Percentiles rank a stretch among this genome's conserved stretches.
Conservation (phyloP, 2,888 invertebrate genomes). For the Allolobophora icterica region DNA sequence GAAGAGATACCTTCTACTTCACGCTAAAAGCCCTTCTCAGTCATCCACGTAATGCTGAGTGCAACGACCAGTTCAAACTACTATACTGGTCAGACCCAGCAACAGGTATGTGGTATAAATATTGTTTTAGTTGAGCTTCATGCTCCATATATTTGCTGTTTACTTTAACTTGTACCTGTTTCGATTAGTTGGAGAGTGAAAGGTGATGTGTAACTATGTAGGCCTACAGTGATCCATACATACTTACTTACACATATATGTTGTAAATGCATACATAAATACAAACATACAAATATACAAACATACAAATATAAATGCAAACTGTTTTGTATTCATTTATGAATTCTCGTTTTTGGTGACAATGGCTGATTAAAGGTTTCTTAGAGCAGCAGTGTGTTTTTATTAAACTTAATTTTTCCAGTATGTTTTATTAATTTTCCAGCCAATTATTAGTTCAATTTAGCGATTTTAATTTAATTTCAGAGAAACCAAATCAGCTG, state of each 20-base stretch:
- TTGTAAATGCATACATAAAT: too few species aligned
- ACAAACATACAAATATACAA: too few species aligned
- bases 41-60: constrained; percentile 28
- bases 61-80: constrained; percentile 28
- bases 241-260: too few species aligned
- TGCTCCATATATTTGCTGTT: too few species aligned
- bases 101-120: constrained; percentile 3
- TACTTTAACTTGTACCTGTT: background rate
- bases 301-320: too few species aligned
- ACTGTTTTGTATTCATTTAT: too few species aligned
- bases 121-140: background rate
- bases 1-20: constrained; percentile 35
- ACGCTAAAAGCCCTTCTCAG: constrained; percentile 36
- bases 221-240: too few species aligned
- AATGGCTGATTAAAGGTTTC: background rate
- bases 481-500: constrained; percentile 15
- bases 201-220: too few species aligned
- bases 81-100: constrained; percentile 33
- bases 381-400: background rate
- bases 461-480: background rate
- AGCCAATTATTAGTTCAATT: background rate
- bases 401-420: too few species aligned
- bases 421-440: background rate
- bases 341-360: background rate
- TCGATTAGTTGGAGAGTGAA: background rate